These are phyloP conservation scores for Poeciliopsis retropinna DNA, from an alignment of 2,113 vertebrate species.

Conservation along the genomic window DNA sequence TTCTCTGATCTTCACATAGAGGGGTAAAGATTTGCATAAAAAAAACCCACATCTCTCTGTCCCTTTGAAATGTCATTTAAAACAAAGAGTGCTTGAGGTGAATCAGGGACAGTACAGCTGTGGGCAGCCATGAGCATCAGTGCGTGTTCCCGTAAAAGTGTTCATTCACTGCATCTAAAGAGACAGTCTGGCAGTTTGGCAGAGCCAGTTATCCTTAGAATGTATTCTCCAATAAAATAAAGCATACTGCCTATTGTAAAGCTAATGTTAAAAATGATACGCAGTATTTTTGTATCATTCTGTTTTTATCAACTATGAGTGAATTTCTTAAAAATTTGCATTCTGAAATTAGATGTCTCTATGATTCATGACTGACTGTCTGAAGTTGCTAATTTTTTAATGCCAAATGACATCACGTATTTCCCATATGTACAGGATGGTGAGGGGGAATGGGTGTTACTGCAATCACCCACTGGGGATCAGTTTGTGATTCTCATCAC, in stretches of 20 bases:
- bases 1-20: too few relatives aligned
- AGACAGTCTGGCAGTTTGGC: slow-evolving; percentile 53
- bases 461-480: slow-evolving; percentile 42
- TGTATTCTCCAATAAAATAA: background rate
- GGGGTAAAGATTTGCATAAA: background rate
- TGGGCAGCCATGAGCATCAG: slow-evolving; percentile 56
- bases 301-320: background rate
- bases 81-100: slow-evolving; percentile 41
- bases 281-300: slow-evolving; percentile 3
- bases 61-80: slow-evolving; percentile 34
- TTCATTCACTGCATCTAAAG: slow-evolving; percentile 57
- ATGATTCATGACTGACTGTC: background rate
- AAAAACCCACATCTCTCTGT: background rate
- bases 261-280: background rate
- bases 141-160: slow-evolving; percentile 59
- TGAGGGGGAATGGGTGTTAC: slow-evolving; percentile 13
- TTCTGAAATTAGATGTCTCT: background rate
- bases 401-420: background rate
- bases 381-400: background rate
- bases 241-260: background rate
- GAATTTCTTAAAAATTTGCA: background rate
- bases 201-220: slow-evolving; percentile 32
- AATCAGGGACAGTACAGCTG: slow-evolving; percentile 41
- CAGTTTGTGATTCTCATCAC: slow-evolving; percentile 11
- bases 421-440: background rate